Percentiles rank a stretch among this genome's conserved stretches.
These are phyloP conservation scores for Myiozetetes cayanensis DNA, from an alignment of 2,113 vertebrate genomes.

Conservation along the genomic window DNA sequence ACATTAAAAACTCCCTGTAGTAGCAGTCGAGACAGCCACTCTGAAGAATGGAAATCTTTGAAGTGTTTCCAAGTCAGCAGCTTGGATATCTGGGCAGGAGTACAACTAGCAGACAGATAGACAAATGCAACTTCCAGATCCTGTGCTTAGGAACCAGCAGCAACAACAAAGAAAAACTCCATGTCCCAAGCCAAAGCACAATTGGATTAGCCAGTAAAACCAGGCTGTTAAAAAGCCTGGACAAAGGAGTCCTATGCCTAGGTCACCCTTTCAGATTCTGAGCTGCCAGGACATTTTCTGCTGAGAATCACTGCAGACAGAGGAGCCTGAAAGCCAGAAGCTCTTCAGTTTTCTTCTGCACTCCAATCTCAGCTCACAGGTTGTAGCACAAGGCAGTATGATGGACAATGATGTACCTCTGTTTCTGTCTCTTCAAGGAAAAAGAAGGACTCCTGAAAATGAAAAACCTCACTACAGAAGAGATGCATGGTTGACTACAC, in stretches of 20 bases:
- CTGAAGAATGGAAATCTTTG: slow-evolving; percentile 29
- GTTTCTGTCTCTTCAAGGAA: not conserved
- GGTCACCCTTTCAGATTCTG: not conserved
- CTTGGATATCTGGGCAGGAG: slow-evolving; percentile 35
- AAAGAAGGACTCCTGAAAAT: not conserved
- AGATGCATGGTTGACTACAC: not conserved
- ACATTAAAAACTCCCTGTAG: not conserved
- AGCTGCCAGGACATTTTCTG: not conserved
- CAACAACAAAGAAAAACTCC: slow-evolving; percentile 8
- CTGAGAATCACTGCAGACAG: not conserved
- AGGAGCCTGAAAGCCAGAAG: not conserved
- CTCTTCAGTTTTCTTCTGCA: not conserved
- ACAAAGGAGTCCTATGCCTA: not conserved
- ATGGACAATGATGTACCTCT: not conserved
- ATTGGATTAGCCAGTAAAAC: slow-evolving; percentile 23
- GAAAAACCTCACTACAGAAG: not conserved
- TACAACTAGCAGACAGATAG: slow-evolving; percentile 35
- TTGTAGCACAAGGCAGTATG: not conserved
- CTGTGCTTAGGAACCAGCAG: slow-evolving; percentile 10
- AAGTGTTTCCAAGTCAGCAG: slow-evolving; percentile 46
- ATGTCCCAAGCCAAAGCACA: slow-evolving; percentile 16
- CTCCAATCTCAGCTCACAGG: not conserved
- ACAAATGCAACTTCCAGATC: slow-evolving; percentile 48
- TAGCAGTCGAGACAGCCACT: not conserved
- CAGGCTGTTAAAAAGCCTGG: not conserved